Evolutionary conservation across 2,888 invertebrate genomes (phyloP).

Genomic region (Deilephila porcellus): DNA sequence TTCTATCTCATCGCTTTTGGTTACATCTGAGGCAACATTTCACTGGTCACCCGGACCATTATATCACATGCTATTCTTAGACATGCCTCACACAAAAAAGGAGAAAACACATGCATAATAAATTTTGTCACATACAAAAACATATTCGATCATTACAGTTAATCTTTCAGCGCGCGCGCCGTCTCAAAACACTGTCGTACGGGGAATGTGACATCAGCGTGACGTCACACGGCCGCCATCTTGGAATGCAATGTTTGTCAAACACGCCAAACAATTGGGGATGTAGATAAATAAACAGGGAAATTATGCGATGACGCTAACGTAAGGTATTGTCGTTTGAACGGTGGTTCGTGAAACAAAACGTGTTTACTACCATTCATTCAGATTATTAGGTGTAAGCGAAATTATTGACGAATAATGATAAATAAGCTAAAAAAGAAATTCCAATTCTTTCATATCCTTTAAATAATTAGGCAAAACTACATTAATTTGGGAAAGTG

Average conservation of each 20-base stretch:
- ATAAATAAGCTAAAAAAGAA: too few species aligned
- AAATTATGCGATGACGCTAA: constrained; percentile 53
- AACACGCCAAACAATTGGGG: constrained; percentile 61
- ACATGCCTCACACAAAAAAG: too few species aligned
- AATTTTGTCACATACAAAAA: not conserved
- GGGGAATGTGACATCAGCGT: constrained; percentile 61
- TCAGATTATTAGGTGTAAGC: not conserved
- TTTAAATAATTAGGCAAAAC: too few species aligned
- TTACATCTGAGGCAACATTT: too few species aligned
- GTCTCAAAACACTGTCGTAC: constrained; percentile 54
- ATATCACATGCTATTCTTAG: too few species aligned
- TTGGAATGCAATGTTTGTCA: constrained; percentile 68
- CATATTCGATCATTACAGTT: constrained; percentile 33
- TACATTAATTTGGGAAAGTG: too few species aligned
- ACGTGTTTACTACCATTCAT: constrained; percentile 18
- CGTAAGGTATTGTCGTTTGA: constrained; percentile 14
- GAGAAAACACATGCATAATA: not conserved
- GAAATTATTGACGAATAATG: not conserved
- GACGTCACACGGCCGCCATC: constrained; percentile 57
- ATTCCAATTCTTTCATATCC: too few species aligned
- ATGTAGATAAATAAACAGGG: constrained; percentile 63
- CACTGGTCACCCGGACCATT: too few species aligned
- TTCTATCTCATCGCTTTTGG: too few species aligned
- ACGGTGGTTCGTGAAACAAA: not conserved
- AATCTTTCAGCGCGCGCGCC: constrained; percentile 62